A percentile compares a stretch with the other conserved stretches of the same genome.
phyloP scores from a whole-genome alignment of 2,113 vertebrate species.

The Chloropsis cyanopogon region DNA sequence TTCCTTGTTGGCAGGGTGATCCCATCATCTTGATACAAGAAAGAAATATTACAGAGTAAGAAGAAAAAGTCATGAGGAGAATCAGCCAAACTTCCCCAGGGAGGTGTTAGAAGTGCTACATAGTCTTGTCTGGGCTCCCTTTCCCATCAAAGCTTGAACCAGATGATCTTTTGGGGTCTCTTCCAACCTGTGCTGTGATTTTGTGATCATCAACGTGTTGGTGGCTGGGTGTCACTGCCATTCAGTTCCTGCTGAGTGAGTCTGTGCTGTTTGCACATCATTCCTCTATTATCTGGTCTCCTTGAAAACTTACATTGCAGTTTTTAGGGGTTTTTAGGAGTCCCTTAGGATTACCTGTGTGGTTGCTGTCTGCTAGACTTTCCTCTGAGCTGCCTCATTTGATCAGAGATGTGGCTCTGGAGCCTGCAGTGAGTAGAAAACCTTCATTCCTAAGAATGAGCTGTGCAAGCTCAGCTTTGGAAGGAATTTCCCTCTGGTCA shows the following conservation, averaged over 20 bases:
- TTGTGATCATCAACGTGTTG: rapidly evolving
- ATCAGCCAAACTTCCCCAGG: background rate
- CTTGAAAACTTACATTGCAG: background rate
- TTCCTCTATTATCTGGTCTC: background rate
- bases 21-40: background rate
- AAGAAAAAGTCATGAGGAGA: background rate
- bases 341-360: background rate
- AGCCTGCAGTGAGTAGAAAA: background rate
- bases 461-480: background rate
- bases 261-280: background rate
- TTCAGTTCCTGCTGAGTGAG: background rate
- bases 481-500: background rate
- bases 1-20: background rate
- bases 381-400: background rate
- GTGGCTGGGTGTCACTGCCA: background rate
- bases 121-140: background rate
- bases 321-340: background rate
- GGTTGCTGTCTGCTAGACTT: background rate
- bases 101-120: background rate
- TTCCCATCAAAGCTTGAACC: background rate
- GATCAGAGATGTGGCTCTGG: background rate
- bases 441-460: background rate
- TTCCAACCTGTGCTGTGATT: background rate
- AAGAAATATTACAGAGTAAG: background rate
- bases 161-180: background rate